These are phyloP conservation scores for Andrena dorsata DNA, from an alignment of 2,888 invertebrate genomes.

Conservation along the genomic window DNA sequence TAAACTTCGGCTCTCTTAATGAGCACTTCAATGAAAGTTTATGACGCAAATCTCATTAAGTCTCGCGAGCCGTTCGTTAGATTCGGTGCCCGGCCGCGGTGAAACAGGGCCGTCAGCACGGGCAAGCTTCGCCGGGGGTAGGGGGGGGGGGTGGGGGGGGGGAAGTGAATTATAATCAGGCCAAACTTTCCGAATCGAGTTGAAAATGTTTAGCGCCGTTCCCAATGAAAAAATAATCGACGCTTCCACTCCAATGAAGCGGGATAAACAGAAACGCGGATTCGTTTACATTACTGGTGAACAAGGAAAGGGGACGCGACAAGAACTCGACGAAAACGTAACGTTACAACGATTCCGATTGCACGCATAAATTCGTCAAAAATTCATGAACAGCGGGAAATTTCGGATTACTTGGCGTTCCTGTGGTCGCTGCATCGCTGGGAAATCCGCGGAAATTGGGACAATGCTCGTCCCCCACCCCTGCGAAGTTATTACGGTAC, in stretches of 20 bases:
- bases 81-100: conserved; percentile 1
- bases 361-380: conserved; percentile 30
- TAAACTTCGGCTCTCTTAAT: conserved; percentile 56
- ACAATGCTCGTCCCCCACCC: neutral
- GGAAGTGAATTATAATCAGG: conserved; percentile 27
- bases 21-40: conserved; percentile 54
- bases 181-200: conserved; percentile 17
- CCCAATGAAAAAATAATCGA: neutral
- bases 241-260: neutral
- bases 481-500: conserved; percentile 6
- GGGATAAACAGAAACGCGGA: neutral
- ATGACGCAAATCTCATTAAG: conserved; percentile 51
- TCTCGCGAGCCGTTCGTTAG: conserved; percentile 38
- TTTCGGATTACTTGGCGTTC: conserved; percentile 22
- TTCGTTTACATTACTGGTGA: neutral
- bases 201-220: neutral
- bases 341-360: conserved; percentile 2
- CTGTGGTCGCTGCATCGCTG: neutral
- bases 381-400: conserved; percentile 24
- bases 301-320: neutral
- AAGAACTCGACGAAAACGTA: neutral
- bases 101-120: conserved; percentile 17
- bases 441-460: conserved; percentile 20
- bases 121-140: neutral
- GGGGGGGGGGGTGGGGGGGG: too few relatives aligned